Base-by-base conservation (phyloP, 2,797 vertebrate species). In the Anomalospiza imberbis region DNA sequence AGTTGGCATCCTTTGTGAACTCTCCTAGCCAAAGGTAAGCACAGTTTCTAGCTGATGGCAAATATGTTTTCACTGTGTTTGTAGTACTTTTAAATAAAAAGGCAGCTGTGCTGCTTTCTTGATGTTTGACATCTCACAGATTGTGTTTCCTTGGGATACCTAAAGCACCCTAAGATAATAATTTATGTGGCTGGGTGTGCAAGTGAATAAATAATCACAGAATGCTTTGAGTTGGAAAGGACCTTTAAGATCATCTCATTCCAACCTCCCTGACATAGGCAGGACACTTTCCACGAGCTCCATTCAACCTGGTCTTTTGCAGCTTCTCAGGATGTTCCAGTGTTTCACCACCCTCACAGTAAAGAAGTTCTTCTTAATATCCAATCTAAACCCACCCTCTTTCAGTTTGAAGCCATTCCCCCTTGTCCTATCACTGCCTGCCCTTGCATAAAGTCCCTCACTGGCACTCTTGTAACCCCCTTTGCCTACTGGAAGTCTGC, bases 1-100 rank as follows among this genome's bases (percentile, higher is more conserved):
- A 86, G n/a, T 50, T 81, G 70, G 42, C 79, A 48, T 89, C 48
- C 32, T 91, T 84, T 63, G 55, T 67, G 79, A 91, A 70, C 60
- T 13, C 40, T 92, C 84, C 66, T 89, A 86, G 80, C 94, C 95
- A 96, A 97, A 96, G 96, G 96, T 97, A 86, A 84, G 68, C 19
- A 21, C 68, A n/a, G 51, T 38, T 85, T 72, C 50, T 88, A 73
- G 51, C 2, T 17, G 55, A 10, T 70, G 32, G n/a, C 21, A 72
- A 83, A 19, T 53, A 31, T 6, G 12, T 60, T 83, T 83, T 72
- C 62, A 12, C 6, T 65, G 2, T 67, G 4, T 62, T 72, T 89
- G 18, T 57, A 60, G 4, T 68, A n/a, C 65, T 91, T 85, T 81
- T 34, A 55, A 85, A 57, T 65, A 57, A 76, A 85, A 48, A 36